Base-by-base conservation (phyloP, 2,113 vertebrate genomes). In the Rhinichthys klamathensis region DNA sequence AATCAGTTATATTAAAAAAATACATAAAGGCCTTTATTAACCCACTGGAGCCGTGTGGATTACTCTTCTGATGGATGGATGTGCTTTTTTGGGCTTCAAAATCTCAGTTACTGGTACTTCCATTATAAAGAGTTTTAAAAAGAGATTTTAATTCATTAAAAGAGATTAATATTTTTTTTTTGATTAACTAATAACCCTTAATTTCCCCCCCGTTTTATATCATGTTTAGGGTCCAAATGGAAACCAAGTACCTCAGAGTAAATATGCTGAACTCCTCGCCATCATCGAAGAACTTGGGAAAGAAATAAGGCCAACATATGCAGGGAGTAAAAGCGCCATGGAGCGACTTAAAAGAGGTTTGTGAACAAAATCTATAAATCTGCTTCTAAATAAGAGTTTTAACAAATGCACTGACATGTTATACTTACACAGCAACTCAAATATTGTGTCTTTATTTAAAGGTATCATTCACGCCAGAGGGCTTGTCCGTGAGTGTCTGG, bases 251-350 rank as follows among this genome's bases (percentile, higher is more conserved):
- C 98, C 98, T 49, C 97, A 99, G 87, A 99, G 98, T 93, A 99
- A 99, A 92, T 99, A 99, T 1, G 97, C 97, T 30, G 98, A 99
- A 92, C 96, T 99, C 86, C 95, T 99, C 90, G 96, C 96, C 88
- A 98, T 99, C 92, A 99, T 99, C 3, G 98, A 99, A 87, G 98
- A 99, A 92, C 92, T 99, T 38, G 98, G 98, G 23, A 99, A 99
- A 91, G 98, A 99, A 94, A 99, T 99, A 91, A 95, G 98, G 90
- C 98, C 98, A 15, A 99, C 98, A 0, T 99, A 99, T 0, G 98
- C 98, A 1, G 98, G 98, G 65, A 99, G 98, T 87, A 99, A 99
- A 95, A 99, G 97, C 21, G 98, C 98, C 0, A 99, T 99, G 98
- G 98, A 99, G 92, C 95, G 98, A 84, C 95, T 99, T 88, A 99